Evolutionary conservation across 2,888 invertebrate genomes (phyloP).

Genomic region (Diplazon laetatorius): DNA sequence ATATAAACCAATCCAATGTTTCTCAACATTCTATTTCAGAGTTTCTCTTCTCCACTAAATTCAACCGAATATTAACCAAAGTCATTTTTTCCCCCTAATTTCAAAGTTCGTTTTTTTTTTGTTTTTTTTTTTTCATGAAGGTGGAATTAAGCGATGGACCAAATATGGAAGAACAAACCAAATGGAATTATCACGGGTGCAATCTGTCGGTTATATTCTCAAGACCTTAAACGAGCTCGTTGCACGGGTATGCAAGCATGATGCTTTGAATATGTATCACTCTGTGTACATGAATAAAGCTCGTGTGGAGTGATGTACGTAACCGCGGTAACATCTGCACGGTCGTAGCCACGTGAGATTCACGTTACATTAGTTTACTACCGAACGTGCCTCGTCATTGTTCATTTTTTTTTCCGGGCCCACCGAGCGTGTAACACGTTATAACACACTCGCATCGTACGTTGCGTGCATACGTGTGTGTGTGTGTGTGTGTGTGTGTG

Average conservation of each 20-base stretch:
- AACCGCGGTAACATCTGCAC: conserved; percentile 56
- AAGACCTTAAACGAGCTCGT: conserved; percentile 15
- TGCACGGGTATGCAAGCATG: conserved; percentile 8
- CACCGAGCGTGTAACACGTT: conserved; percentile 49
- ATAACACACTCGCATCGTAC: conserved; percentile 32
- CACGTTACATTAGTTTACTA: conserved; percentile 55
- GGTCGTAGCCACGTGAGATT: conserved; percentile 50
- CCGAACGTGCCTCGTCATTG: conserved; percentile 66
- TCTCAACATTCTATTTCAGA: no score
- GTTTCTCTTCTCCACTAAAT: no score
- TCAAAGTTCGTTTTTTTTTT: neutral
- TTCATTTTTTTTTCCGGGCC: conserved; percentile 63
- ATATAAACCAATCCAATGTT: no score
- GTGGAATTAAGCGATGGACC: neutral
- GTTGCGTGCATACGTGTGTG: neutral
- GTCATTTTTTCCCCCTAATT: no score
- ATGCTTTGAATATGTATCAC: conserved; percentile 43
- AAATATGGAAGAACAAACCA: neutral
- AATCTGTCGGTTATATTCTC: conserved; percentile 6
- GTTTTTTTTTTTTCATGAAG: neutral
- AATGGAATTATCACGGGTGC: neutral
- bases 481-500: no score
- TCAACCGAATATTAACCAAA: no score
- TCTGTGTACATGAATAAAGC: conserved; percentile 37
- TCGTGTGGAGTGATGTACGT: conserved; percentile 36